A percentile compares a stretch with the other conserved stretches of the same genome.
These are phyloP conservation scores for Garrulus glandarius DNA, from an alignment of 2,797 vertebrate genomes.

Conservation along the genomic window DNA sequence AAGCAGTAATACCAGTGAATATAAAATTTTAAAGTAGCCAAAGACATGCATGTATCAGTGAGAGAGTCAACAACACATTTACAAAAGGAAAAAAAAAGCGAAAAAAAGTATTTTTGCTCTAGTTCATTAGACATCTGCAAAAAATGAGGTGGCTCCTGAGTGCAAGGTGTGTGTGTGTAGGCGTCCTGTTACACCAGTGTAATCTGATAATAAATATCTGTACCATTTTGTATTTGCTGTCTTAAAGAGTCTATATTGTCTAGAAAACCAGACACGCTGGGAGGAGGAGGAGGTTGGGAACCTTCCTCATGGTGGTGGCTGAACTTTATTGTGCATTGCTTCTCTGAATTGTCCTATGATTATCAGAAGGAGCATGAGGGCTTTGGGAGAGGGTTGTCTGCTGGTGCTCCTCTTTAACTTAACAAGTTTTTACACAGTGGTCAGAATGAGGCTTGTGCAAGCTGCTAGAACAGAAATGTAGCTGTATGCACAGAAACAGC, in stretches of 20 bases:
- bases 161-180: not conserved
- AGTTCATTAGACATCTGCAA: not conserved
- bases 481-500: not conserved
- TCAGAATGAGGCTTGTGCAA: rapidly evolving
- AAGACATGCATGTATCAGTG: not conserved
- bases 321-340: not conserved
- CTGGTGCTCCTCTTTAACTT: not conserved
- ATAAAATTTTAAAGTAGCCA: not conserved
- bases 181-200: not conserved
- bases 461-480: not conserved
- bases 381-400: not conserved
- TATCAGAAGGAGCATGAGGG: not conserved
- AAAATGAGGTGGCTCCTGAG: not conserved
- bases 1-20: not conserved
- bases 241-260: not conserved
- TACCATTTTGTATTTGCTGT: not conserved
- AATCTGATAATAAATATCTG: not conserved
- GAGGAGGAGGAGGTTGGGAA: not conserved
- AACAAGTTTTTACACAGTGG: rapidly evolving
- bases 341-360: not conserved
- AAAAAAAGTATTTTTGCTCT: not conserved
- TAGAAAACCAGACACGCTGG: rapidly evolving
- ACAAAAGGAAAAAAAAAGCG: not conserved
- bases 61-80: not conserved
- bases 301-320: not conserved